Base-by-base conservation (phyloP, 2,888 invertebrate genomes). In the Pimpla rufipes region DNA sequence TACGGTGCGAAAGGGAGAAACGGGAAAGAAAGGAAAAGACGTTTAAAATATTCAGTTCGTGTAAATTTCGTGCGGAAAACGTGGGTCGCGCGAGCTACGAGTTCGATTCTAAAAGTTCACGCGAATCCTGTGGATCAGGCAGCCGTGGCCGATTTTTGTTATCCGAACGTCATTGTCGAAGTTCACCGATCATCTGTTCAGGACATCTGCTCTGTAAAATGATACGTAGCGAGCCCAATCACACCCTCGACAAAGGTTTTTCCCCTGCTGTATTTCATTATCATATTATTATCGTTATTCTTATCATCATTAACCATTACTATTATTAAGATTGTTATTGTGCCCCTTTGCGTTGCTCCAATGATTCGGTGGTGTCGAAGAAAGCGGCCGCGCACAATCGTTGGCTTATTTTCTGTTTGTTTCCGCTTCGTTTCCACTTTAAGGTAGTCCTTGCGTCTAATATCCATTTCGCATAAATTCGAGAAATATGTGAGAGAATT, bases 171-270 rank as follows among this genome's bases (percentile, higher is more conserved):
- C 79, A 45, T 71, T 83, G 79, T 79, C 75, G 83, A 47, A 67
- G 75, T 50, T 76, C 75, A 76, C 68, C 70, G 71, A 57, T 40
- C 82, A 79, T 79, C 83, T 76, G 75, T 79, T 75, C 79, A 50
- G 83, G 59, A 79, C 68, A 68, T 66, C 75, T 76, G 83, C 75
- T 83, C 85, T 86, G 86, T 57, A 85, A 86, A 86, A 85, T 86
- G 78, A 85, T 81, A 78, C 73, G 79, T 67, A 76, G 76, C 78
- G 37, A 71, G 62, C 70, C 71, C 79, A 67, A 71, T 73, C 40
- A 70, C 42, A 73, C 45, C 59, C 42, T 35, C 42, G 71, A 18
- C 70, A 21, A 70, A 45, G 11, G 42, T 16, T 42, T 40, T 42
- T 74, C 74, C 70, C 64, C 64, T 81, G 35, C 55, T 74, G 47